Base-by-base conservation (phyloP, 2,797 vertebrate species). In the Vireo griseus region DNA sequence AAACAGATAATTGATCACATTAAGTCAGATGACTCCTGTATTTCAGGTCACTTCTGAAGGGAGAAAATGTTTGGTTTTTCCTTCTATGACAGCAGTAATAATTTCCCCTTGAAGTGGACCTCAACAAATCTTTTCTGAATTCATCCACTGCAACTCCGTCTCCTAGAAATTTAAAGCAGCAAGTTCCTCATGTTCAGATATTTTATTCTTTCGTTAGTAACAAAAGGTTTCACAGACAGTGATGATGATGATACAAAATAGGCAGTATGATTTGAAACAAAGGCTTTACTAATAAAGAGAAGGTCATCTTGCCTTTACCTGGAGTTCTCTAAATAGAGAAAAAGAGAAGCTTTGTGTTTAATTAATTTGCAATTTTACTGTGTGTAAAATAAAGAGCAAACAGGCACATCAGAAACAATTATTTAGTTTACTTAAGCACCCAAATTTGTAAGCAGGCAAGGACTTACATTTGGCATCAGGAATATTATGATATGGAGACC, bases 401-500 rank as follows among this genome's bases (percentile, higher is more conserved):
- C 20, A 74, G 57, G 33, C 44, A 89, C 17, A 90, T 4, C 25
- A 91, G 74, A 87, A 92, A 66, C 16, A 57, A 44, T 52, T 58
- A 37, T 13, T 57, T 54, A n/a, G 31, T 33, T 86, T 25, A 81
- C 22, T 74, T 89, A 65, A 87, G 31, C 16, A 72, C 40, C 10
- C 26, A 45, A 92, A 78, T 42, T 88, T 50, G 73, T 55, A 92
- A 61, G 44, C 39, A 89, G 42, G 12, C 10, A 68, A 86, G 33
- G 72, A 98, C 98, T 99, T 98, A 99, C 99, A 94, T 95, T 99
- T 99, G 85, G 98, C 95, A 97, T 99, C 99, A 4, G 98, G 92
- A 94, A 99, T 99, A 96, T 89, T 98, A 97, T 99, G 99, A 97
- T 99, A 98, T 0, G 99, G 99, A 94, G 99, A 99, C 99, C 99